Base-by-base conservation (phyloP, 2,797 vertebrate genomes). In the Eptatretus atami region DNA sequence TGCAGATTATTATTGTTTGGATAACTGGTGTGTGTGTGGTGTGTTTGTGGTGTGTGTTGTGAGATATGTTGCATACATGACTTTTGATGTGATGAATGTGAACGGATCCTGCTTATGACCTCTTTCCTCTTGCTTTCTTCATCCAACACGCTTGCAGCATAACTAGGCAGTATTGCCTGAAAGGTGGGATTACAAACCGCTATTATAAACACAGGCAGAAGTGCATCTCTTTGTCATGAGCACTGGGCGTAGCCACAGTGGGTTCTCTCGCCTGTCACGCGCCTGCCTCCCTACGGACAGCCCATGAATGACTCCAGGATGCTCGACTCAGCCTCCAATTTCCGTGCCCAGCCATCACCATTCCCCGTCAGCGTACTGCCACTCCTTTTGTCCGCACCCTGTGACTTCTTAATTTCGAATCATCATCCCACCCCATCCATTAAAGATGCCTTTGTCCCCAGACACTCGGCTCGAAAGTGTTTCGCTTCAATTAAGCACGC, bases 401-500 rank as follows among this genome's bases (percentile, higher is more conserved):
- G n/a, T 61, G 25, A n/a, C 25, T 61, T 25, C 57, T 61, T 61
- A 61, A 61, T 61, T 61, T 61, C 57, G 25, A 61, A 61, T 61
- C 25, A 61, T 61, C 57, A 61, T 61, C 57, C 57, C 57, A 25
- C 57, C n/a, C 57, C 57, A 10, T 61, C 57, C 25, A 61, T 61
- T 61, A 61, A 25, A n/a, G 57, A 25, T 61, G 57, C n/a, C 57
- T n/a, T n/a, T 25, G 11, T 61, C 57, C 57, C 57, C 57, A 61
- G 57, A 61, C 57, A 25, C 12, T 10, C 57, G 57, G 25, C 25
- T 25, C n/a, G 57, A 61, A 61, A 61, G 57, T 25, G 57, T 61
- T 61, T 61, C 57, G 25, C 57, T 61, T 61, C 57, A 61, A 61
- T 61, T 61, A 25, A n/a, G 57, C 57, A 25, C 57, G 57, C 57